Percentiles rank a stretch among this genome's conserved stretches.
Evolutionary conservation across 2,797 vertebrate species (phyloP).

Genomic region (Coilia nasus): DNA sequence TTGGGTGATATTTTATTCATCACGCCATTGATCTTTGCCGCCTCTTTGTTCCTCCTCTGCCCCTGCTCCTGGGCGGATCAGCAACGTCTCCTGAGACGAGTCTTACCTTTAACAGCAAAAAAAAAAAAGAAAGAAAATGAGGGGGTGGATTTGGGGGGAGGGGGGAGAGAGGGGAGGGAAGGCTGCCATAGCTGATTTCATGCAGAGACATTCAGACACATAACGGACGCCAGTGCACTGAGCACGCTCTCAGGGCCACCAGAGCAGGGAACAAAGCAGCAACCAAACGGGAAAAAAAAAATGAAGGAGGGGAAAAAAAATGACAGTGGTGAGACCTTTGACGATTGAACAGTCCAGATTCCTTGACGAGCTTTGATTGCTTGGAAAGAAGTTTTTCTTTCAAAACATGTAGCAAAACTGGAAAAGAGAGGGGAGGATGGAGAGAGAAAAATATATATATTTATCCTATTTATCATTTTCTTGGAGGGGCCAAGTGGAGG

Average conservation of each 20-base stretch:
- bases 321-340: background rate
- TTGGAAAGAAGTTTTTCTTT: background rate
- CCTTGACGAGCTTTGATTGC: background rate
- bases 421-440: no score
- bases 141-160: no score
- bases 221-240: background rate
- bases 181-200: background rate
- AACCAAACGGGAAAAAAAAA: no score
- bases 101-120: constrained; percentile 3
- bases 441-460: background rate
- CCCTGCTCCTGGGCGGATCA: constrained; percentile 45
- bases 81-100: constrained; percentile 51
- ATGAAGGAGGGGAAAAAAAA: background rate
- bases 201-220: background rate
- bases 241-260: background rate
- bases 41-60: constrained; percentile 49
- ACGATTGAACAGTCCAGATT: constrained; percentile 1
- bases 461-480: background rate
- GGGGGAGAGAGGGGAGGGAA: background rate
- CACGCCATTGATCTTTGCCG: constrained; percentile 53
- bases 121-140: background rate
- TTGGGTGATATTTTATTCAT: constrained; percentile 50
- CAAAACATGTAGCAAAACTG: background rate
- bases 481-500: background rate
- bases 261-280: background rate